Evolutionary conservation across 1,140 invertebrate genomes (phyloP), one percentile per base, ranked within the genome.

Genomic region (Zophobas morio): DNA sequence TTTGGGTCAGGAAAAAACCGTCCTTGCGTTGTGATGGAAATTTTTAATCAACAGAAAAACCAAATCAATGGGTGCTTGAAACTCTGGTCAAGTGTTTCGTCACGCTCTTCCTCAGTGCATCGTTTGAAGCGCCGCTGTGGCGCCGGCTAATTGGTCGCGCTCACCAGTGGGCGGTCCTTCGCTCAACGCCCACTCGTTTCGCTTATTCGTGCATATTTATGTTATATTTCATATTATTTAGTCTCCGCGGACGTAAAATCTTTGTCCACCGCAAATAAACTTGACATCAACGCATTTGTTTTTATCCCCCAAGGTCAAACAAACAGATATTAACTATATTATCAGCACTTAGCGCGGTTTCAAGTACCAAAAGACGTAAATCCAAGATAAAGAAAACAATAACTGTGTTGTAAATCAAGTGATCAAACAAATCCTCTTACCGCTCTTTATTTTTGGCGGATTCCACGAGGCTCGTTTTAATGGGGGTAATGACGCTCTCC

Each of bases 401-500:
- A 51, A n/a, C 4, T 8, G 34, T n/a, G 37, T 53, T 35, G 34
- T 35, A 36, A 46, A 66, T 66, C 60, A 66, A 42, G 42, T 39
- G 42, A 66, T 32, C 8, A 8, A 56, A 71, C 60, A 39, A 32
- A 1, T 32, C 2, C 39, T 49, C 6, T 70, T 76, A 80, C 78
- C 75, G 70, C 35, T 81, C 79, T 66, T 72, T 79, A 51, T 8
- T 42, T 72, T 70, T 80, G 36, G 56, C 42, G 20, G 49, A 8
- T 37, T 81, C 80, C 34, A 83, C 81, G 3, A 77, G 47, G 56
- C 74, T 70, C 3, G 49, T 75, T 78, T 88, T 89, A n/a, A 85
- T 84, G 37, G 88, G 89, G 78, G 90, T 90, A 71, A 88, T 85
- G 70, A 90, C 83, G 82, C 90, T 89, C 81, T 94, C 93, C 34